Percentiles rank a stretch among this genome's conserved stretches.
These are phyloP conservation scores for Pristionchus japonicus DNA, from an alignment of 2,888 invertebrate genomes.

Conservation along the genomic window DNA sequence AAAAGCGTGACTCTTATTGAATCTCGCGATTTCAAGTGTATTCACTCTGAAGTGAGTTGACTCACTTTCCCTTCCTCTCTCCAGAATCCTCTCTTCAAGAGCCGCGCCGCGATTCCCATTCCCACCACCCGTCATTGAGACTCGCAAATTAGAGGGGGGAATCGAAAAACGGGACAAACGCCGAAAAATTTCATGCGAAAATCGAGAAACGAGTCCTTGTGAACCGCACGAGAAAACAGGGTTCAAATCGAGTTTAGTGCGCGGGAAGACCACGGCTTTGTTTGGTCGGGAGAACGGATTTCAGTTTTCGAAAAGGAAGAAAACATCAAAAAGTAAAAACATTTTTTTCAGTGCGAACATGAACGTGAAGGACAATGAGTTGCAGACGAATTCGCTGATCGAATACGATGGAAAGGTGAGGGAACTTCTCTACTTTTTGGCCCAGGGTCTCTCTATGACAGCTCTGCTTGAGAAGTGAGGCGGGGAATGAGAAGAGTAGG, in stretches of 20 bases:
- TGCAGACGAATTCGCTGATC: slow-evolving; percentile 73
- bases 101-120: not conserved
- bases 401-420: slow-evolving; percentile 67
- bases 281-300: not conserved
- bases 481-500: too few species aligned
- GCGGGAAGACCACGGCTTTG: not conserved
- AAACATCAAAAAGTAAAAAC: too few species aligned
- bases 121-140: slow-evolving; percentile 3
- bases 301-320: not conserved
- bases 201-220: not conserved
- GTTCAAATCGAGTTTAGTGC: not conserved
- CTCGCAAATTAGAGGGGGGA: not conserved
- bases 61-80: not conserved
- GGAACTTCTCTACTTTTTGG: too few species aligned
- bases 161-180: not conserved
- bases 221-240: not conserved
- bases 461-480: too few species aligned
- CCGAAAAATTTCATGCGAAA: not conserved
- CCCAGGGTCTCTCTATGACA: too few species aligned
- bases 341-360: slow-evolving; percentile 70
- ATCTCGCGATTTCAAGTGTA: not conserved
- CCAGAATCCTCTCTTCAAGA: not conserved
- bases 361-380: slow-evolving; percentile 73
- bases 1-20: not conserved
- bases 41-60: not conserved